Percentiles rank a stretch among this genome's conserved stretches.
Conservation (phyloP, 1,140 invertebrate genomes). For the Apis cerana region DNA sequence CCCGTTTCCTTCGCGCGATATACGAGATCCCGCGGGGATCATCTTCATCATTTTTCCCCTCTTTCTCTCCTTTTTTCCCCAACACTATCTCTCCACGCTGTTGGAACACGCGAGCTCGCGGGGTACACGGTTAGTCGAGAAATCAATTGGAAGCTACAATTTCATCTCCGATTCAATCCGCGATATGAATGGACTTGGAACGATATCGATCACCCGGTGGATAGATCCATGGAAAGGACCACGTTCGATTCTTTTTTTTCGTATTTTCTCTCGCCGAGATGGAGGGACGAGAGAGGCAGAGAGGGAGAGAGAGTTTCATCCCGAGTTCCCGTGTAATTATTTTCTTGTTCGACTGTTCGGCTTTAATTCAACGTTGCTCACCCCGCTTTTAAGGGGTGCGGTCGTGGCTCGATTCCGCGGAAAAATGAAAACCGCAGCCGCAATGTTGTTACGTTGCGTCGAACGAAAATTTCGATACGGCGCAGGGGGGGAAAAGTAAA, state of each 20-base stretch:
- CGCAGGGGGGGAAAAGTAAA: background rate
- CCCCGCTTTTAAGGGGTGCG: background rate
- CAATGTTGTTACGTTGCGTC: background rate
- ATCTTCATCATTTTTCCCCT: background rate
- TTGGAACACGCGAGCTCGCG: background rate
- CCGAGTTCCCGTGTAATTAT: background rate
- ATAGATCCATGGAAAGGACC: background rate
- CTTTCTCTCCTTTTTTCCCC: background rate
- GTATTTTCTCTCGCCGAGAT: too few relatives aligned
- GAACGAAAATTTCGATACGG: background rate
- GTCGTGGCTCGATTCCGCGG: background rate
- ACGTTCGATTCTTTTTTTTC: background rate
- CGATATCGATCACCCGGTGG: background rate
- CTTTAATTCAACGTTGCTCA: slow-evolving; percentile 2
- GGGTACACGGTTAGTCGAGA: background rate
- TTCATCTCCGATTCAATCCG: slow-evolving; percentile 21
- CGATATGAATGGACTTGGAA: background rate
- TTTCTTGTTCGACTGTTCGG: background rate
- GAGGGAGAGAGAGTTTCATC: background rate
- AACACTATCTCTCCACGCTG: background rate
- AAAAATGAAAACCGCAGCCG: slow-evolving; percentile 6
- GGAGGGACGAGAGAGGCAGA: too few relatives aligned
- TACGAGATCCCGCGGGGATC: background rate
- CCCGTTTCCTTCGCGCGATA: background rate
- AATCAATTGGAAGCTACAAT: slow-evolving; percentile 24